Evolutionary conservation across 92 coral and sea anemone species (phyloP).

Genomic region (Paragorgia papillata): DNA sequence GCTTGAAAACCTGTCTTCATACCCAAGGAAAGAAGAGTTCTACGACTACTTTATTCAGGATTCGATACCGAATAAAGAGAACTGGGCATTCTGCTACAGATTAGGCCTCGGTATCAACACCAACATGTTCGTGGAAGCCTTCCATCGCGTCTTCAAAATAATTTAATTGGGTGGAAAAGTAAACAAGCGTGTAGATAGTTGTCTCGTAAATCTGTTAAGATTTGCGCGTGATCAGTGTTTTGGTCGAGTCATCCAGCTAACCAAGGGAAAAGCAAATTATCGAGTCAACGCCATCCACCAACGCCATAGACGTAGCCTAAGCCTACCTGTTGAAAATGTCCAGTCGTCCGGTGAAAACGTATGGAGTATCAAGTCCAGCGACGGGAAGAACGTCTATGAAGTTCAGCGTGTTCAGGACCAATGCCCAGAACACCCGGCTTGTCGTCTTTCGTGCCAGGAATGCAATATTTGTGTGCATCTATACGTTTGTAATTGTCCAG

Average conservation of each 20-base stretch:
- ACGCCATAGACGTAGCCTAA: slow-evolving; percentile 13
- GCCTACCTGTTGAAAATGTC: background rate
- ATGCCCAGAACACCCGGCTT: slow-evolving; percentile 17
- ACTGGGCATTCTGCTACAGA: slow-evolving; percentile 41
- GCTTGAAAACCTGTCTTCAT: background rate
- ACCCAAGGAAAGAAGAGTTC: slow-evolving; percentile 4
- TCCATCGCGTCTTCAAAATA: slow-evolving; percentile 30
- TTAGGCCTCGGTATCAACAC: slow-evolving; percentile 35
- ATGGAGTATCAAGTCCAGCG: background rate
- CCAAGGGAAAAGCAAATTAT: slow-evolving; percentile 53
- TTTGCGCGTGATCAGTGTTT: slow-evolving; percentile 40
- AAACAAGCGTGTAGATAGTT: slow-evolving; percentile 45
- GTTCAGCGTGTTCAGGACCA: background rate
- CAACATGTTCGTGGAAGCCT: slow-evolving; percentile 34
- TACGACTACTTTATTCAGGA: slow-evolving; percentile 23
- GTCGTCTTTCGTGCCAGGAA: background rate
- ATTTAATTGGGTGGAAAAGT: slow-evolving; percentile 1
- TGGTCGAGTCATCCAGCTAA: slow-evolving; percentile 39
- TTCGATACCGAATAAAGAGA: slow-evolving; percentile 7
- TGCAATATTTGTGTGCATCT: slow-evolving; percentile 11
- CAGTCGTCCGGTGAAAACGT: background rate
- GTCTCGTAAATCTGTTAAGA: slow-evolving; percentile 31
- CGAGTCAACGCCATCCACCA: slow-evolving; percentile 54
- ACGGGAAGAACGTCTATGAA: background rate
- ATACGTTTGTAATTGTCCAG: slow-evolving; percentile 13